phyloP scores from a whole-genome alignment of 2,113 vertebrate genomes.

The Arvicanthis niloticus region DNA sequence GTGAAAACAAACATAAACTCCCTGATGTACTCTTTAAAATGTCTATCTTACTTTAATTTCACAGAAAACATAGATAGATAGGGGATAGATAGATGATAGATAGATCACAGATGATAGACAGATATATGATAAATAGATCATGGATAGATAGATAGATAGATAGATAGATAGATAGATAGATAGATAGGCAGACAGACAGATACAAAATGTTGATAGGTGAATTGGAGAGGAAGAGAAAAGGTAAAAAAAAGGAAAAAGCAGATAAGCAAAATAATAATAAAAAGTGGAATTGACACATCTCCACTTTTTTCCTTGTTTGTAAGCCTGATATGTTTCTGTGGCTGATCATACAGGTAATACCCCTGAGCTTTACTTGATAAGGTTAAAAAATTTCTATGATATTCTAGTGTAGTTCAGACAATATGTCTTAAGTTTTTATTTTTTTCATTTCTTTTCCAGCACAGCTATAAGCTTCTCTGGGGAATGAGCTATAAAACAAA shows the following conservation, averaged over 20 bases:
- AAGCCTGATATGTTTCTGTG: constrained; percentile 46
- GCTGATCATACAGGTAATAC: constrained; percentile 52
- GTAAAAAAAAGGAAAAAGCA: neutral
- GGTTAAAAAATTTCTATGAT: constrained; percentile 58
- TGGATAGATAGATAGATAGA: neutral
- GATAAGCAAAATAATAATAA: constrained; percentile 8
- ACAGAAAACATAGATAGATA: neutral
- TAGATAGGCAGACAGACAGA: too few relatives aligned
- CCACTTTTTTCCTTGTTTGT: neutral
- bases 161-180: neutral
- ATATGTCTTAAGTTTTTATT: constrained; percentile 29
- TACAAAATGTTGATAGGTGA: neutral
- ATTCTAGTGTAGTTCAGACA: constrained; percentile 57
- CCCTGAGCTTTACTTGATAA: constrained; percentile 58
- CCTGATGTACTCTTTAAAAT: neutral
- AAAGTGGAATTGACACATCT: neutral
- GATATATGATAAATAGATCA: neutral
- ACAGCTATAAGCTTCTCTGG: constrained; percentile 62
- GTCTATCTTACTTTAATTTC: constrained; percentile 21
- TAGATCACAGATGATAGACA: neutral
- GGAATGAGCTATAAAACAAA: constrained; percentile 65
- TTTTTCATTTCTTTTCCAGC: neutral
- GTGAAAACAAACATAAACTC: neutral
- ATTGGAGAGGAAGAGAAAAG: neutral
- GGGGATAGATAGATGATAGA: neutral